Conservation (phyloP, 2,888 invertebrate species). For the Melanostoma mellinum region DNA sequence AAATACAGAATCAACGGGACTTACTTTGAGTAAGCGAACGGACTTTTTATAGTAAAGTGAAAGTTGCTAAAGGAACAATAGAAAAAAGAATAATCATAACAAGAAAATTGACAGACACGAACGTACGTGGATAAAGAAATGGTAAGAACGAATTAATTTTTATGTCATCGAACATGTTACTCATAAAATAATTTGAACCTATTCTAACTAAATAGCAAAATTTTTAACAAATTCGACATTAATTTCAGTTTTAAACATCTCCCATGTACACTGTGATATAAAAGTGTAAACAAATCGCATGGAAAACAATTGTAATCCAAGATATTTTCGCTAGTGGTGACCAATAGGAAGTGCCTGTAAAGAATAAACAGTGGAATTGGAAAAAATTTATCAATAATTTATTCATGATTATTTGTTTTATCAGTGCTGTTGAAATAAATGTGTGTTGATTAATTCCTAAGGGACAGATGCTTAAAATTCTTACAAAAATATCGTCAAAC, state of each 20-base stretch:
- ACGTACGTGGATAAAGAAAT: slow-evolving; percentile 26
- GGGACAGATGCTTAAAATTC: slow-evolving; percentile 26
- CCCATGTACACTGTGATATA: neutral
- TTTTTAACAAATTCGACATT: neutral
- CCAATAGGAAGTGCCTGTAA: slow-evolving; percentile 34
- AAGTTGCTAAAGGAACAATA: slow-evolving; percentile 45
- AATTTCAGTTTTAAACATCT: slow-evolving; percentile 11
- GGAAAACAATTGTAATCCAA: slow-evolving; percentile 12
- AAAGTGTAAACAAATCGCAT: slow-evolving; percentile 9
- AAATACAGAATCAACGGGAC: too few species aligned
- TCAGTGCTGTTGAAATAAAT: slow-evolving; percentile 47
- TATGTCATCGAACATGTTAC: slow-evolving; percentile 63
- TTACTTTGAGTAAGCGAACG: too few species aligned
- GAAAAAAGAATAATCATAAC: slow-evolving; percentile 19
- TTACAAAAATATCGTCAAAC: slow-evolving; percentile 20
- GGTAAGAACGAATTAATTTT: slow-evolving; percentile 52
- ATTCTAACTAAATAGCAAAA: slow-evolving; percentile 35
- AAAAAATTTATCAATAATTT: slow-evolving; percentile 59
- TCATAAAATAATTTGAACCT: slow-evolving; percentile 47
- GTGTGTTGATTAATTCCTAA: slow-evolving; percentile 24
- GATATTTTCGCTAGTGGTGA: slow-evolving; percentile 11
- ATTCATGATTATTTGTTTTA: slow-evolving; percentile 49
- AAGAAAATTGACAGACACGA: slow-evolving; percentile 59
- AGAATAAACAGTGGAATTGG: slow-evolving; percentile 50
- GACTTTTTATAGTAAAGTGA: slow-evolving; percentile 58